Percentiles rank a stretch among this genome's conserved stretches.
phyloP scores from a whole-genome alignment of 2,113 vertebrate genomes.

The Pyrgilauda ruficollis region DNA sequence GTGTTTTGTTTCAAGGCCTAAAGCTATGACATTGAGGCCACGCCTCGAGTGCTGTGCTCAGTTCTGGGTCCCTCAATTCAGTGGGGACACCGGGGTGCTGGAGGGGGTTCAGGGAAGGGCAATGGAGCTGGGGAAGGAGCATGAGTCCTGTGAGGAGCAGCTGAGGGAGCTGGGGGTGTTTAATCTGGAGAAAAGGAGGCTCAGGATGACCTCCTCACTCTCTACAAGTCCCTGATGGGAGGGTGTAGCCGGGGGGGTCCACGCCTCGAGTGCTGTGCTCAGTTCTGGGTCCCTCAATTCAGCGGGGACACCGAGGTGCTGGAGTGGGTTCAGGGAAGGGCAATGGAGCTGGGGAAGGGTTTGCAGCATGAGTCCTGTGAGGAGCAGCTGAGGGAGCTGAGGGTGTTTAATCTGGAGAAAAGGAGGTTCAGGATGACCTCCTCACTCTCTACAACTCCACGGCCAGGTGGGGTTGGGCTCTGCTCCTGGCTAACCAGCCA shows the following conservation, averaged over 20 bases:
- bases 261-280: too few species aligned
- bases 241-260: accelerated
- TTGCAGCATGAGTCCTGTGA: too few species aligned
- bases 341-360: too few species aligned
- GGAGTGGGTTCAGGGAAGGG: too few species aligned
- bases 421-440: too few species aligned
- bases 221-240: not conserved
- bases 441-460: too few species aligned
- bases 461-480: accelerated
- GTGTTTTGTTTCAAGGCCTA: not conserved
- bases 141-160: not conserved
- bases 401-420: too few species aligned
- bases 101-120: not conserved
- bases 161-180: not conserved
- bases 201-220: accelerated
- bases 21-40: not conserved
- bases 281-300: too few species aligned
- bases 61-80: not conserved
- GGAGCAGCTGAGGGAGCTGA: too few species aligned
- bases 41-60: not conserved
- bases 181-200: not conserved
- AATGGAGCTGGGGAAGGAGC: not conserved
- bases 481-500: accelerated
- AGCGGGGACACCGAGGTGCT: too few species aligned
- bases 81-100: not conserved